Base-by-base conservation (phyloP, 2,888 invertebrate genomes). In the Amiota minor region DNA sequence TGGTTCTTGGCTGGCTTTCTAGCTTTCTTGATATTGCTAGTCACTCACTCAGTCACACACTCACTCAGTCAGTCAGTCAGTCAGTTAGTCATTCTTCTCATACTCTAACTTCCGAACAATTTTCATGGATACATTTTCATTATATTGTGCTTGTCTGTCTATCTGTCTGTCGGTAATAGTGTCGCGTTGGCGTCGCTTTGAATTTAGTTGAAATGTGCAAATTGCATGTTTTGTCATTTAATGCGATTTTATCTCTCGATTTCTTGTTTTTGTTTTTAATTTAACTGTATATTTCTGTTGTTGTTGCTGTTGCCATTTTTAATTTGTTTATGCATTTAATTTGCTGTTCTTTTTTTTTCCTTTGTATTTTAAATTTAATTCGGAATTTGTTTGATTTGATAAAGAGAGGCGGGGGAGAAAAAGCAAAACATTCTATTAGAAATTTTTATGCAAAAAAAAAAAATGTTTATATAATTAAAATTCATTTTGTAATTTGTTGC, bases 161-260 rank as follows among this genome's bases (percentile, higher is more conserved):
- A 12, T n/a, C 53, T 53, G 12, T n/a, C 2, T 53, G 14, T 10
- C 53, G 4, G 53, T n/a, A 6, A 53, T n/a, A 12, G 53, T 53
- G 53, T 53, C 53, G 12, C 14, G 3, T n/a, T 53, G 53, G 18
- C 16, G n/a, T 12, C 45, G 62, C 59, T 59, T n/a, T 18, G 53
- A 12, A n/a, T 64, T 70, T 70, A 65, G 71, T 75, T 72, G 16
- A 14, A 35, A 56, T 56, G 72, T 55, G 72, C 73, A 72, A 77
- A 75, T 59, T 76, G 68, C 75, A 72, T 64, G 64, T 72, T 73
- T 72, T 72, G 59, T 59, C 59, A 59, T 59, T 59, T 59, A 59
- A 59, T 59, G 59, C 20, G 59, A 59, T 59, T 59, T 59, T 18
- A 59, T 59, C 59, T 59, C 59, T 12, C 18, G 11, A 61, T 4